Evolutionary conservation across 2,888 invertebrate genomes (phyloP).

Genomic region (Nephrotoma guestfalica): DNA sequence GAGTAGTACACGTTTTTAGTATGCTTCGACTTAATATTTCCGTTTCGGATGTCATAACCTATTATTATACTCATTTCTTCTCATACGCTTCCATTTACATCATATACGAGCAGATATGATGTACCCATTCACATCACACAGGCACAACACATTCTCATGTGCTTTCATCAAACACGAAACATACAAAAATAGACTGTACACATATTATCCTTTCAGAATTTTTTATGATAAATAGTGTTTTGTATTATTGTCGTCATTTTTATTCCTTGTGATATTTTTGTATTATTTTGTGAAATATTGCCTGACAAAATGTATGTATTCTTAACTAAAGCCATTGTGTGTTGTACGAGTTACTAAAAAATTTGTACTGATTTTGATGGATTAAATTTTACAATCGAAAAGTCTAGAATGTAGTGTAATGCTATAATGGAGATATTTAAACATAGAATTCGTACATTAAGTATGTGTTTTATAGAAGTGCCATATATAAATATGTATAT

Average conservation of each 20-base stretch:
- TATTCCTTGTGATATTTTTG: not conserved
- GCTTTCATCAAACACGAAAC: not conserved
- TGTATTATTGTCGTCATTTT: not conserved
- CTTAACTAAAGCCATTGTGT: not conserved
- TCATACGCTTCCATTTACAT: not conserved
- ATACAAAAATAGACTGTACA: not conserved
- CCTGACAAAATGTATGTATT: not conserved
- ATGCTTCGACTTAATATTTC: not conserved
- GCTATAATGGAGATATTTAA: not conserved
- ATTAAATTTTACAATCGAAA: not conserved
- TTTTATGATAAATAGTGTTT: not conserved
- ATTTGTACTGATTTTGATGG: not conserved
- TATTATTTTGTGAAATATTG: not conserved
- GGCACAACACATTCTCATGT: not conserved
- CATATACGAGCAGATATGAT: too few relatives aligned
- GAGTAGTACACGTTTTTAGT: not conserved
- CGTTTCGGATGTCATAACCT: not conserved
- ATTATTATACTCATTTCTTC: not conserved
- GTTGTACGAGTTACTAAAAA: not conserved
- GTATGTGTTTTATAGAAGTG: not conserved
- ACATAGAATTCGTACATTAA: not conserved
- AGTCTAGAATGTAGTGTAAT: not conserved
- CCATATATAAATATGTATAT: not conserved
- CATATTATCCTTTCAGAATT: not conserved
- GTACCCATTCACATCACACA: not conserved